A percentile compares a stretch with the other conserved stretches of the same genome.
phyloP scores from a whole-genome alignment of 2,888 invertebrate genomes.

The Mongoloraphidia duomilia region DNA sequence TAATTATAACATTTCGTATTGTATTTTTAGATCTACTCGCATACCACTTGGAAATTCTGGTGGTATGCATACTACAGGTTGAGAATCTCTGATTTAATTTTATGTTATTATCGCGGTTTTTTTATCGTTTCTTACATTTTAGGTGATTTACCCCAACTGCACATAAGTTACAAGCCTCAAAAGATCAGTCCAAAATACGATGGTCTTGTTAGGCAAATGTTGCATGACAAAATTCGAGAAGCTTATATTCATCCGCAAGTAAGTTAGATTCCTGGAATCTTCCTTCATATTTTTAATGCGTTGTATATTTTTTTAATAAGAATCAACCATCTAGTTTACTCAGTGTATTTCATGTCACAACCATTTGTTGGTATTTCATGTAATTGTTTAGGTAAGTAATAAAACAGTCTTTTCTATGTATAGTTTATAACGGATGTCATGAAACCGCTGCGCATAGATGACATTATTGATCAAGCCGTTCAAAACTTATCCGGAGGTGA shows the following conservation, averaged over 20 bases:
- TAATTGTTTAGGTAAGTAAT: background rate
- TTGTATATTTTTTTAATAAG: no score
- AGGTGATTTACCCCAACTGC: slow-evolving; percentile 72
- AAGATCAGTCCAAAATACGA: slow-evolving; percentile 97
- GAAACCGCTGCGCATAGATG: slow-evolving; percentile 94
- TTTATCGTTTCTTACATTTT: background rate
- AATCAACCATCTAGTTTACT: no score
- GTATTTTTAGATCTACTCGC: background rate
- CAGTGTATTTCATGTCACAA: background rate
- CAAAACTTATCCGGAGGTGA: slow-evolving; percentile 99
- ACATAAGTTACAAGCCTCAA: slow-evolving; percentile 99
- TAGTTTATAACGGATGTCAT: slow-evolving; percentile 97
- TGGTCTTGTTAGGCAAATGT: slow-evolving; percentile 78
- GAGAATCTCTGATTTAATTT: background rate
- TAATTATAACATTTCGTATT: no score
- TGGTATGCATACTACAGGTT: background rate
- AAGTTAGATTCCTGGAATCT: slow-evolving; percentile 23
- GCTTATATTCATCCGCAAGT: slow-evolving; percentile 92
- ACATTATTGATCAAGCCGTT: slow-evolving; percentile 95
- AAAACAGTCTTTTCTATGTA: slow-evolving; percentile 14
- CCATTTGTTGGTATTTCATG: background rate
- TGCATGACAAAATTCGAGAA: slow-evolving; percentile 95
- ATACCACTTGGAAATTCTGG: background rate
- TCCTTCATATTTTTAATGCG: no score
- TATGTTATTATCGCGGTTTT: slow-evolving; percentile 7